Base-by-base conservation (phyloP, 2,797 vertebrate genomes). In the Rhincodon typus region DNA sequence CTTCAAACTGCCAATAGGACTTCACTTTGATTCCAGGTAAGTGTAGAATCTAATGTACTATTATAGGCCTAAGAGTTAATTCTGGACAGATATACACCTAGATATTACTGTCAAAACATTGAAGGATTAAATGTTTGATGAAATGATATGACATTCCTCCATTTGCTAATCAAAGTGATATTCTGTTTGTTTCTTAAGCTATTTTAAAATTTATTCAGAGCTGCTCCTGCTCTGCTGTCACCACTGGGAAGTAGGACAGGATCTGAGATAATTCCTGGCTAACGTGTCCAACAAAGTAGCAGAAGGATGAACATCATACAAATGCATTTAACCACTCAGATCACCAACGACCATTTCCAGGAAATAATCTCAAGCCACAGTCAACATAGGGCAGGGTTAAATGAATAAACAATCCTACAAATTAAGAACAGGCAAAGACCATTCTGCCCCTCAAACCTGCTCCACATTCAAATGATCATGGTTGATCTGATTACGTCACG, bases 11-110 rank as follows among this genome's bases (percentile, higher is more conserved):
- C 98, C 98, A 0, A 98, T 98, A 30, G 96, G 96, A 72, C 98
- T 98, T 96, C 97, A 97, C 66, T 97, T 97, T 7, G 97, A 97
- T 34, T 97, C 97, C 70, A 97, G 98, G 98, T 98, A n/a, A 53
- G 30, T 15, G 25, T 27, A 0, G 30, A 5, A 62, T 95, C 30
- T 62, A 13, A 84, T 34, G 23, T 19, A 67, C 25, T 67, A 12
- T 19, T 90, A 38, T 8, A 62, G 30, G 4, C 4, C 27, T 30
- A 12, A 30, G 12, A n/a, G 34, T 46, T 84, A 25, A 25, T 38
- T 8, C 82, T 82, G 57, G 34, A 66, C n/a, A 21, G 0, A 34
- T 62, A 34, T 62, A 62, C 57, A 50, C 30, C 53, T 38, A 8
- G 90, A 67, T 27, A 38, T 93, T 46, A 19, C 62, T 3, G 21